phyloP scores from a whole-genome alignment of 2,113 vertebrate genomes.

The Pangasianodon hypophthalmus region DNA sequence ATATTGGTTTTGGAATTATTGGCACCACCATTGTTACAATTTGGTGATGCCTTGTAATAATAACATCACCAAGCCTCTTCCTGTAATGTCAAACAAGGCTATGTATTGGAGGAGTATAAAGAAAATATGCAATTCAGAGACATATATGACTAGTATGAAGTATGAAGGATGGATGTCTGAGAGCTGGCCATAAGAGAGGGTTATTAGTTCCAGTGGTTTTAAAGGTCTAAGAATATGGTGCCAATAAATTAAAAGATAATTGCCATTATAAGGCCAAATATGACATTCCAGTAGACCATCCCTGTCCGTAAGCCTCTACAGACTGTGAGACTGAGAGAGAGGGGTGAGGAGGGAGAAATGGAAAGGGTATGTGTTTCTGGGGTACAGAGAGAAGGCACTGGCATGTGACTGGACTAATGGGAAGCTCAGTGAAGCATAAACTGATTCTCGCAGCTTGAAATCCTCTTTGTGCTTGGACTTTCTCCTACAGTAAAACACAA shows the following conservation, averaged over 20 bases:
- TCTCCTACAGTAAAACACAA: slow-evolving; percentile 31
- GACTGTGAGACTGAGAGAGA: not conserved
- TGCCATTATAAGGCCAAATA: slow-evolving; percentile 13
- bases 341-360: not conserved
- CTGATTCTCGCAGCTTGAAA: slow-evolving; percentile 28
- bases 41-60: not conserved
- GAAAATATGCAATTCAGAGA: not conserved
- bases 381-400: slow-evolving; percentile 27
- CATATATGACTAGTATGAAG: not conserved
- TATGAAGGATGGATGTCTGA: not conserved
- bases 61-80: not conserved
- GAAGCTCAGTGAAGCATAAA: slow-evolving; percentile 42
- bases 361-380: slow-evolving; percentile 23
- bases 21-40: not conserved
- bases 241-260: slow-evolving; percentile 37
- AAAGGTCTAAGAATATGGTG: slow-evolving; percentile 5
- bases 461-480: slow-evolving; percentile 23
- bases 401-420: slow-evolving; percentile 42
- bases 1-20: not conserved
- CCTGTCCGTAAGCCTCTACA: not conserved
- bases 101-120: not conserved
- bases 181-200: not conserved
- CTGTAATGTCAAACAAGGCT: not conserved
- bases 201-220: slow-evolving; percentile 30
- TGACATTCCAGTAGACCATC: slow-evolving; percentile 24